phyloP scores from a whole-genome alignment of 2,113 vertebrate genomes.

The Asarcornis scutulata region DNA sequence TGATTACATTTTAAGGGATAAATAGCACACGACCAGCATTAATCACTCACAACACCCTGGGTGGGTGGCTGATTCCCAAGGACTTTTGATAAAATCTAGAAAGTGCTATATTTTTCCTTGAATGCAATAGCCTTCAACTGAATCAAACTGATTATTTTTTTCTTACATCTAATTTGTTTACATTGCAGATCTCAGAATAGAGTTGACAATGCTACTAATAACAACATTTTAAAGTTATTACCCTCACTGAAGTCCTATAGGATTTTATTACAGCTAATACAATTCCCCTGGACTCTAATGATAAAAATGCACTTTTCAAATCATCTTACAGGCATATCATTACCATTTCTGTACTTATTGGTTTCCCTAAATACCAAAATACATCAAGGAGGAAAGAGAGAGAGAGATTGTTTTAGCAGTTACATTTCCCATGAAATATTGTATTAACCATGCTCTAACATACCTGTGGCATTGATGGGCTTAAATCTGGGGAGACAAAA shows the following conservation, averaged over 20 bases:
- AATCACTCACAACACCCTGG: neutral
- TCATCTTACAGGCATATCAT: neutral
- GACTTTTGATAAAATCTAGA: conserved; percentile 23
- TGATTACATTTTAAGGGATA: conserved; percentile 50
- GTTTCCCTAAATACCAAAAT: conserved; percentile 24
- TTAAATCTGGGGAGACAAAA: conserved; percentile 5
- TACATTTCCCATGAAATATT: neutral
- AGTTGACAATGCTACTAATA: conserved; percentile 15
- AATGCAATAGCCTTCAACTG: fast-evolving
- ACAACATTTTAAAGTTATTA: conserved; percentile 32
- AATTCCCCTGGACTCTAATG: conserved; percentile 8
- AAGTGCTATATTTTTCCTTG: neutral
- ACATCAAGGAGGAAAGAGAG: neutral
- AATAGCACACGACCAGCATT: conserved; percentile 45
- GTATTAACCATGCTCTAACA: neutral
- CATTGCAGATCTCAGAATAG: neutral
- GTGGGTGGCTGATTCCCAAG: conserved; percentile 33
- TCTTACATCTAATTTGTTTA: neutral
- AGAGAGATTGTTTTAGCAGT: neutral
- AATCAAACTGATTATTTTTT: conserved; percentile 8
- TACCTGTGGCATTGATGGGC: neutral
- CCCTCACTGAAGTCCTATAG: neutral
- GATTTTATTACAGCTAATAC: conserved; percentile 40
- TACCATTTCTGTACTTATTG: neutral
- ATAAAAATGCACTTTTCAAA: conserved; percentile 18